Percentiles rank a stretch among this genome's conserved stretches.
phyloP scores from a whole-genome alignment of 2,888 invertebrate species.

The Syrphus vitripennis region DNA sequence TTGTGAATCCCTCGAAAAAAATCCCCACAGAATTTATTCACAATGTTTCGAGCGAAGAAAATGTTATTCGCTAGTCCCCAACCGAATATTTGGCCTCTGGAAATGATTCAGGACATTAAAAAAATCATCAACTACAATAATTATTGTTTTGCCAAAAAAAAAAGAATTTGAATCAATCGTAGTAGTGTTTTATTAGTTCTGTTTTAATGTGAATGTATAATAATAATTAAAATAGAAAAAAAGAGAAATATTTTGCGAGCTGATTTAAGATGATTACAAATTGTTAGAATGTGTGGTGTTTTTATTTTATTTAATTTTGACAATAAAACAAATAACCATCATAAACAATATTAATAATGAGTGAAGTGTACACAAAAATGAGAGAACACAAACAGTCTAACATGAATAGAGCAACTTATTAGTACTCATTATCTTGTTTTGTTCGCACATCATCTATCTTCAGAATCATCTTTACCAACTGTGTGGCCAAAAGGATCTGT shows the following conservation, averaged over 20 bases:
- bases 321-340: background rate
- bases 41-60: no score
- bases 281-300: conserved; percentile 37
- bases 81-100: no score
- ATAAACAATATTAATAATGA: conserved; percentile 17
- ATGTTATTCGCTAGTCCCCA: no score
- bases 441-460: conserved; percentile 98
- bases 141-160: background rate
- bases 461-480: conserved; percentile 99
- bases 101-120: no score
- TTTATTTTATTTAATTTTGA: background rate
- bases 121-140: no score
- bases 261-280: conserved; percentile 18
- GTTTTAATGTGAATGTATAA: conserved; percentile 21
- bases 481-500: conserved; percentile 97
- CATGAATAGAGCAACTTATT: background rate
- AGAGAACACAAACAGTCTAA: background rate
- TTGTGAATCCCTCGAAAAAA: no score
- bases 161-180: background rate
- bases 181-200: conserved; percentile 51
- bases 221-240: conserved; percentile 24
- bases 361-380: conserved; percentile 6
- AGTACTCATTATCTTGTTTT: conserved; percentile 81
- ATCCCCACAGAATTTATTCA: no score
- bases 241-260: conserved; percentile 22